These are phyloP conservation scores for Otolemur garnettii DNA, from an alignment of 2,113 vertebrate species.

Conservation along the genomic window DNA sequence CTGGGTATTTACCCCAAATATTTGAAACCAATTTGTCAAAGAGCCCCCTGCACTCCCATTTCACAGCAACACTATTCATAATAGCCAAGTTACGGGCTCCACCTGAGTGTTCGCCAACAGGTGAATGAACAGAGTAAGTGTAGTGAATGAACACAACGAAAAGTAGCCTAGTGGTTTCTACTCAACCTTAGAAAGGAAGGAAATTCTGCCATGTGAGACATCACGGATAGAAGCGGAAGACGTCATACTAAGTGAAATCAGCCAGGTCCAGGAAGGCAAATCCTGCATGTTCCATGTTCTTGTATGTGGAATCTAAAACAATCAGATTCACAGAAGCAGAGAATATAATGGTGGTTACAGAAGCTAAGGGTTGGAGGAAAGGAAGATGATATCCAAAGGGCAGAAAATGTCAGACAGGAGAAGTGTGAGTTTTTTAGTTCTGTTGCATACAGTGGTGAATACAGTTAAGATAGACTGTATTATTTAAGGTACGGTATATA, in stretches of 20 bases:
- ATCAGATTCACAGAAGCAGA: not conserved
- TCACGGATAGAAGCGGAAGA: not conserved
- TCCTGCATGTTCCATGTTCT: not conserved
- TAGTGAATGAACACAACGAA: too few relatives aligned
- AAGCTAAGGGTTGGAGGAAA: not conserved
- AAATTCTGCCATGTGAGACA: not conserved
- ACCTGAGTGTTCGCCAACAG: too few relatives aligned
- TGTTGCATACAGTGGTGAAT: not conserved
- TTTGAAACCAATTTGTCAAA: too few relatives aligned
- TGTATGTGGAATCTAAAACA: not conserved
- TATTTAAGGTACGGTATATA: too few relatives aligned
- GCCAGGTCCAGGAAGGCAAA: not conserved
- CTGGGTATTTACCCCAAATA: too few relatives aligned
- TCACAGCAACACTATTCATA: too few relatives aligned
- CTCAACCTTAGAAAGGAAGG: not conserved
- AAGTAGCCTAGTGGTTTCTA: too few relatives aligned
- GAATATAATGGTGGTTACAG: not conserved
- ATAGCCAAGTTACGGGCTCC: too few relatives aligned
- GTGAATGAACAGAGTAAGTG: too few relatives aligned
- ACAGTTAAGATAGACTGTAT: not conserved
- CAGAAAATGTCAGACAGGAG: not conserved
- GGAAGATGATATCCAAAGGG: not conserved
- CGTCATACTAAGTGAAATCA: not conserved
- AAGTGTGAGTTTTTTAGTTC: not conserved
- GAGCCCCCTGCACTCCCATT: too few relatives aligned